phyloP scores from a whole-genome alignment of 2,797 vertebrate genomes.

The Periparus ater region DNA sequence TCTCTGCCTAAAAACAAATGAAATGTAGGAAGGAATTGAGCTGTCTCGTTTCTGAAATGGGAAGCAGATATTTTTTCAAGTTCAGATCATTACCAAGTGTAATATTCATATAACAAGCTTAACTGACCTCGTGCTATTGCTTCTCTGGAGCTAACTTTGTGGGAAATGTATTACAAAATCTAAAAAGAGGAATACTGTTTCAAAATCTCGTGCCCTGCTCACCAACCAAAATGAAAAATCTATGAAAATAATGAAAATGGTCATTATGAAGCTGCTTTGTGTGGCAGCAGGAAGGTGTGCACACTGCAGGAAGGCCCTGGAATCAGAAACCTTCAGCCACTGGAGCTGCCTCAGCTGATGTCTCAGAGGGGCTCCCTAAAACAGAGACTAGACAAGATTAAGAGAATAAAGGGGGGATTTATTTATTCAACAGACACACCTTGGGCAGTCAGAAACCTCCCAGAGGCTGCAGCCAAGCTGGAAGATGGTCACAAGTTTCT shows the following conservation, averaged over 20 bases:
- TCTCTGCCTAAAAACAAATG: slow-evolving; percentile 70
- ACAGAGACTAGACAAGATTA: too few species aligned
- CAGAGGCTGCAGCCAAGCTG: background rate
- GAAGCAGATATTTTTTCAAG: slow-evolving; percentile 67
- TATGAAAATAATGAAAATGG: too few species aligned
- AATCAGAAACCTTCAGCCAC: background rate
- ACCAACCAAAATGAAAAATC: background rate
- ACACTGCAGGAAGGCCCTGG: background rate
- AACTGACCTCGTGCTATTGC: slow-evolving; percentile 44
- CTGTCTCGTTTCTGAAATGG: slow-evolving; percentile 65
- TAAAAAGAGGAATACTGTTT: background rate
- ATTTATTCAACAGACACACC: background rate
- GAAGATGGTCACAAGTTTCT: background rate
- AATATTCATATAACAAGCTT: slow-evolving; percentile 64
- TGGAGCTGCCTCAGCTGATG: background rate
- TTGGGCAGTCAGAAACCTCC: background rate
- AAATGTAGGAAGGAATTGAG: slow-evolving; percentile 59
- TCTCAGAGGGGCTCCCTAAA: background rate
- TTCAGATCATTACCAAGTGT: slow-evolving; percentile 65
- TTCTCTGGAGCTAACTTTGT: slow-evolving; percentile 22
- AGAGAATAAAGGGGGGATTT: background rate
- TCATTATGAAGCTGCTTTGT: background rate
- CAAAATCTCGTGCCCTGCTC: background rate
- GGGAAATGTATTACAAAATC: background rate
- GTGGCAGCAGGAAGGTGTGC: background rate